These are phyloP conservation scores for Ptyas mucosa DNA, from an alignment of 2,113 vertebrate species.

Conservation along the genomic window DNA sequence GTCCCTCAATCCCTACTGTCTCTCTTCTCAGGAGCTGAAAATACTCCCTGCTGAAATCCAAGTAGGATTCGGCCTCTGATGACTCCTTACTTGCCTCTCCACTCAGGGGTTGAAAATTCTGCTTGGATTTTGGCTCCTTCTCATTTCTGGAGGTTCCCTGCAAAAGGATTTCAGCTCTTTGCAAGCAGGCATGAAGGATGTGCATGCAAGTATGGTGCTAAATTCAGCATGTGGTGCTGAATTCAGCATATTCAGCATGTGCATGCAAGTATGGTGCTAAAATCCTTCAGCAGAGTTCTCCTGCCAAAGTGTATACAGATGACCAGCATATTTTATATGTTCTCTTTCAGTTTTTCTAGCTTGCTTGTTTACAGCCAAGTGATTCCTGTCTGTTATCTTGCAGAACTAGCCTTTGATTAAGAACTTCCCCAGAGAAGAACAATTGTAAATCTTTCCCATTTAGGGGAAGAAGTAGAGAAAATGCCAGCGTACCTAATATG, in stretches of 20 bases:
- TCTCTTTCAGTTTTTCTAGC: neutral
- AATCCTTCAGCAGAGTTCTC: neutral
- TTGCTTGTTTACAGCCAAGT: conserved; percentile 14
- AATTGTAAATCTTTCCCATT: conserved; percentile 2
- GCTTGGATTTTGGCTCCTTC: neutral
- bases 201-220: too few relatives aligned
- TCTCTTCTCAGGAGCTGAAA: neutral
- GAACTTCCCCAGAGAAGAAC: conserved; percentile 4
- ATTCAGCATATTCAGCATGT: too few relatives aligned
- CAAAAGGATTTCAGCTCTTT: too few relatives aligned
- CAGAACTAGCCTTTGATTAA: conserved; percentile 13
- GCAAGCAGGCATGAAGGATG: too few relatives aligned
- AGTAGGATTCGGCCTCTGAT: too few relatives aligned
- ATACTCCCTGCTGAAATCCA: neutral
- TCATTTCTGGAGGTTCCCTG: too few relatives aligned
- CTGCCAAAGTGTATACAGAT: neutral
- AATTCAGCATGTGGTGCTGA: too few relatives aligned
- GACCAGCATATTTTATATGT: neutral
- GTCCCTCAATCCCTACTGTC: neutral
- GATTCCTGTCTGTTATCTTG: conserved; percentile 1
- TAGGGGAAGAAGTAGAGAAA: neutral
- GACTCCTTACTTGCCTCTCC: neutral
- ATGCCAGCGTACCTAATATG: neutral
- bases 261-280: too few relatives aligned
- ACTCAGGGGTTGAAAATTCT: neutral